phyloP scores from a whole-genome alignment of 2,113 vertebrate genomes.

The Ctenodactylus gundi region DNA sequence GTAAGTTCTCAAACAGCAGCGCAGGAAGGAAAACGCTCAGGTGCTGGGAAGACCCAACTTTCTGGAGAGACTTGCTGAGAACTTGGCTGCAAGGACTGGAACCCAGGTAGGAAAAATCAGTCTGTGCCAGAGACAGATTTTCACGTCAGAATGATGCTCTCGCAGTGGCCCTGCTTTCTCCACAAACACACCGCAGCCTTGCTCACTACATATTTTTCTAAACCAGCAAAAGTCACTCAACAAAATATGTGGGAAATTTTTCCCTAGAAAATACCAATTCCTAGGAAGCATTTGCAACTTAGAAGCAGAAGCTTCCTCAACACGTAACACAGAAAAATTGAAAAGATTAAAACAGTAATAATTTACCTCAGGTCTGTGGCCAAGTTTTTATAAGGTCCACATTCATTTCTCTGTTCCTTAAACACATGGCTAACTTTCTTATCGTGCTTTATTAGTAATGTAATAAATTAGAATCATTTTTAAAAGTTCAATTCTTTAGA shows the following conservation, averaged over 20 bases:
- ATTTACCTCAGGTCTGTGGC: neutral
- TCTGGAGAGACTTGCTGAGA: neutral
- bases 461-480: neutral
- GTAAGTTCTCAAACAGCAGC: neutral
- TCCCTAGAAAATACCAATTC: neutral
- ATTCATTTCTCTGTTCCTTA: neutral
- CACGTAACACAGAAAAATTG: neutral
- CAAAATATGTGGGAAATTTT: neutral
- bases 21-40: neutral
- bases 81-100: neutral
- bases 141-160: neutral
- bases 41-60: neutral
- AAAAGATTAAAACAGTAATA: neutral
- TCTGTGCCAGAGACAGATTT: neutral
- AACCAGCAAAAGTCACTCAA: neutral
- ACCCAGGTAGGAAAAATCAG: neutral
- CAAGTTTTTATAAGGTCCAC: neutral
- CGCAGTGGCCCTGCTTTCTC: neutral
- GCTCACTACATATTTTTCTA: neutral
- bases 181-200: neutral
- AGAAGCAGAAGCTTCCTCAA: neutral
- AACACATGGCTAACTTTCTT: neutral
- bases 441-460: neutral
- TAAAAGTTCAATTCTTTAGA: neutral
- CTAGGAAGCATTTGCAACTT: neutral